Conservation (phyloP, 2,797 vertebrate species). For the Cossypha heuglini region DNA sequence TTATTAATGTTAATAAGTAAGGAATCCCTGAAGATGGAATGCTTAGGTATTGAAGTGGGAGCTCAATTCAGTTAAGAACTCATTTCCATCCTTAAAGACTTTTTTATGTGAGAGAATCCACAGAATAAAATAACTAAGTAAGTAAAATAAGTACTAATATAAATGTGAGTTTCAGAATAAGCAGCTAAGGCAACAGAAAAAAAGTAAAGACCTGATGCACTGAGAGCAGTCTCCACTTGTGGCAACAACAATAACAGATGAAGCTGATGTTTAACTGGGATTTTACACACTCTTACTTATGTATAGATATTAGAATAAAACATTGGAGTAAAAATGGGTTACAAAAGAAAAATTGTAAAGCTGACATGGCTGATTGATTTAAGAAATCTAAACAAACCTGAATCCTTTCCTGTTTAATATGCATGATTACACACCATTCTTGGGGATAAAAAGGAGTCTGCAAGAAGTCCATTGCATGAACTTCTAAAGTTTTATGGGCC, state of each 20-base stretch:
- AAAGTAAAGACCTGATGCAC: not conserved
- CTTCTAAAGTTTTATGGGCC: not conserved
- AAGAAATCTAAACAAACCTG: not conserved
- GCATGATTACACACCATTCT: not conserved
- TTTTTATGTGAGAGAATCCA: no score
- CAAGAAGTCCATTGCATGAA: not conserved
- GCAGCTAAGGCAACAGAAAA: not conserved
- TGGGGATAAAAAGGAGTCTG: not conserved
- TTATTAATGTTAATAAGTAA: no score
- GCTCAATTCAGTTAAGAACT: no score
- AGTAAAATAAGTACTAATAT: not conserved
- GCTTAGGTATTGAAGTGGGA: no score
- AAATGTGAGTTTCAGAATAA: not conserved
- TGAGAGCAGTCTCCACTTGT: not conserved
- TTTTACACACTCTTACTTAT: not conserved
- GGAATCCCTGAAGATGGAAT: no score
- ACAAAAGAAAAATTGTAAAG: not conserved
- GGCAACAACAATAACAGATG: not conserved
- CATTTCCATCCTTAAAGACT: no score
- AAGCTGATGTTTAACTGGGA: not conserved
- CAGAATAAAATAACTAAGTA: not conserved
- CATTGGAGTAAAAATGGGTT: not conserved
- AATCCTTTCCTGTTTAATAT: not conserved
- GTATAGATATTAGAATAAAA: not conserved
- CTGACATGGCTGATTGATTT: not conserved